Evolutionary conservation across 1,140 invertebrate species (phyloP).

Genomic region (Melanaphis sacchari): DNA sequence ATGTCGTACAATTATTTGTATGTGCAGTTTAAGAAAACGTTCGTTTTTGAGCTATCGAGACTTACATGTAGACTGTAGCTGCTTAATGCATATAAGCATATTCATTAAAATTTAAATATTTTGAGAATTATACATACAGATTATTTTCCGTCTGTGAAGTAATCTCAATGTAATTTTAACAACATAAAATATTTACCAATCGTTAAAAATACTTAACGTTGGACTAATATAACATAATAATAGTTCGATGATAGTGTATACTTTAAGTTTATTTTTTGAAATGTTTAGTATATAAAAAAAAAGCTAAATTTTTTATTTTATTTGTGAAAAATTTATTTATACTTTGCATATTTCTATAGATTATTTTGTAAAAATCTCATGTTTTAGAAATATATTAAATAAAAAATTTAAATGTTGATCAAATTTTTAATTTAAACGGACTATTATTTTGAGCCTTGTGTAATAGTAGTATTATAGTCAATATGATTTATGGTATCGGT

Average conservation of each 20-base stretch:
- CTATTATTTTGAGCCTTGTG: too few relatives aligned
- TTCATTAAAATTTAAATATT: not conserved
- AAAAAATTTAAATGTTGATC: too few relatives aligned
- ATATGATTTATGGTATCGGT: too few relatives aligned
- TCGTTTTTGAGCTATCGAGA: not conserved
- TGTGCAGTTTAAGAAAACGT: not conserved
- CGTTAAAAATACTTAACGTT: not conserved
- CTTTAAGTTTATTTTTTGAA: not conserved
- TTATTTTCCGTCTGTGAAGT: not conserved
- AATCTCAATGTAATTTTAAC: not conserved
- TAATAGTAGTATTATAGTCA: too few relatives aligned
- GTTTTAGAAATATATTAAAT: too few relatives aligned
- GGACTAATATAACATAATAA: not conserved
- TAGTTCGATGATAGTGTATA: not conserved
- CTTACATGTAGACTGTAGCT: not conserved
- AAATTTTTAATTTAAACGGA: too few relatives aligned
- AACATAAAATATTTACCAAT: not conserved
- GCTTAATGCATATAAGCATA: not conserved
- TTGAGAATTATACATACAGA: not conserved
- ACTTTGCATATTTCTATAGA: too few relatives aligned
- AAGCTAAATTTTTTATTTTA: not conserved
- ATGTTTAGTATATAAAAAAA: not conserved
- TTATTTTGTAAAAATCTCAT: too few relatives aligned
- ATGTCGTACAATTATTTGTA: not conserved
- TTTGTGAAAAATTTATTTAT: too few relatives aligned